Evolutionary conservation across 2,888 invertebrate species (phyloP).

Genomic region (Flexamia atlantica): DNA sequence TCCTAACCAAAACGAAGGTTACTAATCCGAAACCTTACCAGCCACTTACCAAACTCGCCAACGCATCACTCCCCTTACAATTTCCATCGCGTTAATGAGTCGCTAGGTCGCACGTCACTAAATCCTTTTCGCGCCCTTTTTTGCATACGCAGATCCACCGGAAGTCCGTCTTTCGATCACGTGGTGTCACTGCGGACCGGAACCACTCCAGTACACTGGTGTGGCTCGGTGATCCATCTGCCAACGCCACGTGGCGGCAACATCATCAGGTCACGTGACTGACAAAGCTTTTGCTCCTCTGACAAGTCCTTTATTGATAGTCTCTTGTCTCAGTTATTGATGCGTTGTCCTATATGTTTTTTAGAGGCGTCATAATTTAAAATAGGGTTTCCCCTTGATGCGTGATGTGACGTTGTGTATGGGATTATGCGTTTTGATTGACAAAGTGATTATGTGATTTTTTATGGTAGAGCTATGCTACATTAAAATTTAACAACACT

Average conservation of each 20-base stretch:
- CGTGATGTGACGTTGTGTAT: too few species aligned
- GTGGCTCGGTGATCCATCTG: not conserved
- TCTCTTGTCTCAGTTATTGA: conserved; percentile 27
- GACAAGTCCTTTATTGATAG: conserved; percentile 33
- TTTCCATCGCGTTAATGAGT: too few species aligned
- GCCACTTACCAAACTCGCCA: too few species aligned
- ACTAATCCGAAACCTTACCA: too few species aligned
- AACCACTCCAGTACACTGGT: not conserved
- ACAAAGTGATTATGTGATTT: too few species aligned
- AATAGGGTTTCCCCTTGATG: not conserved
- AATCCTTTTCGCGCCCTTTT: too few species aligned
- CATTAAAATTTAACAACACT: too few species aligned
- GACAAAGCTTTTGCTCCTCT: not conserved
- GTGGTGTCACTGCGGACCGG: conserved; percentile 15
- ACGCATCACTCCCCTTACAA: too few species aligned
- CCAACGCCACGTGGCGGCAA: not conserved
- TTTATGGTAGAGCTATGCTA: too few species aligned
- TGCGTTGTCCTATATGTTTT: not conserved
- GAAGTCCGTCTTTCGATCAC: conserved; percentile 6
- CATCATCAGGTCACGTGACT: not conserved
- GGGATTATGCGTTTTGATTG: too few species aligned
- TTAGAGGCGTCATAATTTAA: conserved; percentile 14
- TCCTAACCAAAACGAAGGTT: too few species aligned
- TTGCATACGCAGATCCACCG: not conserved
- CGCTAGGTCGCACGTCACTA: too few species aligned